Evolutionary conservation across 2,888 invertebrate genomes (phyloP).

Genomic region (Hirtodrosophila confusa): DNA sequence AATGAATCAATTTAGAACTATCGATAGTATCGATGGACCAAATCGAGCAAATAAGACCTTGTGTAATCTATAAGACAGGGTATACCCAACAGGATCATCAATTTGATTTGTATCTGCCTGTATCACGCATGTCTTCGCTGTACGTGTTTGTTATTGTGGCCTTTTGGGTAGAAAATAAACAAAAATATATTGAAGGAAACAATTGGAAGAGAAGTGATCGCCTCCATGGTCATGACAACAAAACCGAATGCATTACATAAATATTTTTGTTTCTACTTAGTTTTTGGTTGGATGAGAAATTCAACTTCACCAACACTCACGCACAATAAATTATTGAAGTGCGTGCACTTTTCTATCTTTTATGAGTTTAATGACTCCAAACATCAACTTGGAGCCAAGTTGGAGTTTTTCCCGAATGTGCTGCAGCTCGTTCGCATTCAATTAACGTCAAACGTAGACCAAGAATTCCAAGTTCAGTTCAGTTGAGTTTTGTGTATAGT

Average conservation of each 20-base stretch:
- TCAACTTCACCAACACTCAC: conserved; percentile 18
- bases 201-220: conserved; percentile 33
- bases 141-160: conserved; percentile 44
- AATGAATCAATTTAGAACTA: no score
- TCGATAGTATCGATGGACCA: no score
- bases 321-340: conserved; percentile 74
- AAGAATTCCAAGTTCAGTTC: conserved; percentile 24
- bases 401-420: conserved; percentile 24
- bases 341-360: conserved; percentile 62
- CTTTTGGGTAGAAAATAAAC: conserved; percentile 64
- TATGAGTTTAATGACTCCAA: conserved; percentile 74
- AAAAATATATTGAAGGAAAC: conserved; percentile 51
- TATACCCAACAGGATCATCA: conserved; percentile 21
- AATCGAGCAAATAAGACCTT: no score
- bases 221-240: conserved; percentile 36
- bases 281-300: conserved; percentile 38
- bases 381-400: conserved; percentile 10
- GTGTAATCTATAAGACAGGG: background rate
- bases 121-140: background rate
- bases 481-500: conserved; percentile 14
- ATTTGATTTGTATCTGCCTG: conserved; percentile 5
- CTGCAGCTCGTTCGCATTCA: conserved; percentile 68
- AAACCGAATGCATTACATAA: conserved; percentile 59
- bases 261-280: conserved; percentile 66
- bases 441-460: conserved; percentile 61